These are phyloP conservation scores for Macrostomum cliftonense DNA, from an alignment of 2,888 invertebrate genomes.

Conservation along the genomic window DNA sequence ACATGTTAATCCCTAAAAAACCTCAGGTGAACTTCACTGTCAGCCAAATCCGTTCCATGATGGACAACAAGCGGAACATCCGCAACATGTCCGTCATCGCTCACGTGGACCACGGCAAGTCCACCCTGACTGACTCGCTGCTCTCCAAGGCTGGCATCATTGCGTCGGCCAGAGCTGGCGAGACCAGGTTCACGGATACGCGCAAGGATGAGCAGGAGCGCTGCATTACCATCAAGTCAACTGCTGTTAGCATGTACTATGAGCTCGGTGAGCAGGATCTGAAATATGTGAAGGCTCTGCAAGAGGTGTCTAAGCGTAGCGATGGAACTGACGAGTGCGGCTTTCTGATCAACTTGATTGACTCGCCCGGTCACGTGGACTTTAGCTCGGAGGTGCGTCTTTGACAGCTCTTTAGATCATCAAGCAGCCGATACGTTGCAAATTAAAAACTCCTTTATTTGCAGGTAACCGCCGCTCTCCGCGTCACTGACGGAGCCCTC, in stretches of 20 bases:
- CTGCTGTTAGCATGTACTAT: slow-evolving; percentile 98
- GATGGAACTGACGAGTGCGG: slow-evolving; percentile 45
- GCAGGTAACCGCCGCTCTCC: slow-evolving; percentile 82
- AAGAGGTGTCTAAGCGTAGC: slow-evolving; percentile 41
- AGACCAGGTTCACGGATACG: slow-evolving; percentile 96
- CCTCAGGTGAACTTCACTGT: slow-evolving; percentile 15
- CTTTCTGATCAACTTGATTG: slow-evolving; percentile 98
- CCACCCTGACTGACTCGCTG: slow-evolving; percentile 93
- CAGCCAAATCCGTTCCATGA: slow-evolving; percentile 44
- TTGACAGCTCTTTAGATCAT: no score
- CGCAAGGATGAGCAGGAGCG: slow-evolving; percentile 99
- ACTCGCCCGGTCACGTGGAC: slow-evolving; percentile 99
- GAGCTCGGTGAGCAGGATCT: slow-evolving; percentile 83
- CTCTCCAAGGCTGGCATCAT: slow-evolving; percentile 99
- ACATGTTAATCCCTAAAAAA: no score
- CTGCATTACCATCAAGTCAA: slow-evolving; percentile 99
- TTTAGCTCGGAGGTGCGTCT: slow-evolving; percentile 66
- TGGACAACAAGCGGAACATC: slow-evolving; percentile 99
- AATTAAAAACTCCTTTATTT: no score
- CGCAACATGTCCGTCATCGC: slow-evolving; percentile 99
- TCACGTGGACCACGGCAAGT: slow-evolving; percentile 99
- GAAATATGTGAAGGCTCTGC: slow-evolving; percentile 58
- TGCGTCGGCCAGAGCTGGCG: slow-evolving; percentile 91
- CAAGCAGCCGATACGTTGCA: no score
- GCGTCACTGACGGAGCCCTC: slow-evolving; percentile 97